A percentile compares a stretch with the other conserved stretches of the same genome.
Evolutionary conservation across 2,888 invertebrate genomes (phyloP).

Genomic region (Campaea margaritaria): DNA sequence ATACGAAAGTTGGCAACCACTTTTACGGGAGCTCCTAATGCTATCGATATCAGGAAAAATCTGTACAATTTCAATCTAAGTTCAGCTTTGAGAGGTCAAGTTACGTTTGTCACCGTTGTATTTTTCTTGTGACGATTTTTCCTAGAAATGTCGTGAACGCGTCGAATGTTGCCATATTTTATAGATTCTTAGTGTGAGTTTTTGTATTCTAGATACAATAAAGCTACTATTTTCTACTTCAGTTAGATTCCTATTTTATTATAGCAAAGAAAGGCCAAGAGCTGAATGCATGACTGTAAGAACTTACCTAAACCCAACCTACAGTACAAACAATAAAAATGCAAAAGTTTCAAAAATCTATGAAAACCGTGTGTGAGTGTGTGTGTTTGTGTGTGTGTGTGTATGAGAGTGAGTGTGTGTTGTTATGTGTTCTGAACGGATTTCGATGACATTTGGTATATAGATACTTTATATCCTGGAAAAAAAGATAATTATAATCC

Average conservation of each 20-base stretch:
- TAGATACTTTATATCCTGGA: too few species aligned
- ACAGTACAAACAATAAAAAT: too few species aligned
- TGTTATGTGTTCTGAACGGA: too few species aligned
- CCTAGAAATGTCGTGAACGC: constrained; percentile 20
- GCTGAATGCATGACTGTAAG: too few species aligned
- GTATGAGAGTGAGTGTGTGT: too few species aligned
- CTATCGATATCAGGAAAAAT: constrained; percentile 33
- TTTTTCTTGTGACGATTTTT: constrained; percentile 29
- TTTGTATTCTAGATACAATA: constrained; percentile 4
- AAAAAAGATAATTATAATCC: too few species aligned
- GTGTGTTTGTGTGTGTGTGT: too few species aligned
- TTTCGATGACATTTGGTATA: too few species aligned
- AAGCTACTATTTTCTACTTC: constrained; percentile 14
- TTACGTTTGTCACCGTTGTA: constrained; percentile 31
- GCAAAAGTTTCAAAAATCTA: too few species aligned
- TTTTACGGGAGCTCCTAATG: constrained; percentile 28
- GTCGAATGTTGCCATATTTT: constrained; percentile 24
- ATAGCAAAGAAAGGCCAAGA: too few species aligned
- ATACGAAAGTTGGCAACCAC: constrained; percentile 34
- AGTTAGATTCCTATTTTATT: not conserved
- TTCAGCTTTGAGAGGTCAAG: constrained; percentile 18
- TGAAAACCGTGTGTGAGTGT: too few species aligned
- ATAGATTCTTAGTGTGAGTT: constrained; percentile 10
- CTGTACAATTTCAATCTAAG: constrained; percentile 30
- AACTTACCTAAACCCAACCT: too few species aligned